These are phyloP conservation scores for Fulmarus glacialis DNA, from an alignment of 2,113 vertebrate genomes.

Conservation along the genomic window DNA sequence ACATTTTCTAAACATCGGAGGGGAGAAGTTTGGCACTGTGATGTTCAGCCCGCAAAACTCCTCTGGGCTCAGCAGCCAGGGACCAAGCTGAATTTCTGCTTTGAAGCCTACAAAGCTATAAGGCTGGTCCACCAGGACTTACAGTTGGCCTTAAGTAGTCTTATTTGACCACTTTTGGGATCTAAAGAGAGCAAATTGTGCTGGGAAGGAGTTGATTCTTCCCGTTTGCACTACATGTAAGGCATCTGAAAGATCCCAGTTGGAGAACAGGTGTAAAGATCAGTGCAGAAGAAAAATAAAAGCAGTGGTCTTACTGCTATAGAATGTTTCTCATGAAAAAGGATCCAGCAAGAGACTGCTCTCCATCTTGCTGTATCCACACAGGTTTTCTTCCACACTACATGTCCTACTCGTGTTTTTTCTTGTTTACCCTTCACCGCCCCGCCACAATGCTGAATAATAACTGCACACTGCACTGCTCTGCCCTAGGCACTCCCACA, in stretches of 20 bases:
- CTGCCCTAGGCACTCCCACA: background rate
- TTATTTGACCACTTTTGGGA: background rate
- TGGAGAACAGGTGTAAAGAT: background rate
- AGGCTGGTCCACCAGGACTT: background rate
- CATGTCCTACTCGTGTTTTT: rapidly evolving
- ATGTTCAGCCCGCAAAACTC: background rate
- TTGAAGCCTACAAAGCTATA: background rate
- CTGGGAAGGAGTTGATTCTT: background rate
- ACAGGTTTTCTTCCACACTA: background rate
- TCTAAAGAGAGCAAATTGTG: background rate
- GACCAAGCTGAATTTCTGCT: background rate
- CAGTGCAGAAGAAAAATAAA: background rate
- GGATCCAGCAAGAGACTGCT: background rate
- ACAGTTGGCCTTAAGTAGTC: background rate
- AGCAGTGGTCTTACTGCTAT: background rate
- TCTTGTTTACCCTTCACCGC: background rate
- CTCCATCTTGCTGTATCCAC: background rate
- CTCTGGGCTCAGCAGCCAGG: background rate
- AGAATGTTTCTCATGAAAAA: background rate
- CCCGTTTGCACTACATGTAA: background rate
- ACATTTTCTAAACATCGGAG: background rate
- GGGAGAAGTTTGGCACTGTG: background rate
- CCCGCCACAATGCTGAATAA: background rate
- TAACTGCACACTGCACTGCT: rapidly evolving
- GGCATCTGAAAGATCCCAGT: rapidly evolving